Evolutionary conservation across 1,140 invertebrate species (phyloP).

Genomic region (Lerema accius): DNA sequence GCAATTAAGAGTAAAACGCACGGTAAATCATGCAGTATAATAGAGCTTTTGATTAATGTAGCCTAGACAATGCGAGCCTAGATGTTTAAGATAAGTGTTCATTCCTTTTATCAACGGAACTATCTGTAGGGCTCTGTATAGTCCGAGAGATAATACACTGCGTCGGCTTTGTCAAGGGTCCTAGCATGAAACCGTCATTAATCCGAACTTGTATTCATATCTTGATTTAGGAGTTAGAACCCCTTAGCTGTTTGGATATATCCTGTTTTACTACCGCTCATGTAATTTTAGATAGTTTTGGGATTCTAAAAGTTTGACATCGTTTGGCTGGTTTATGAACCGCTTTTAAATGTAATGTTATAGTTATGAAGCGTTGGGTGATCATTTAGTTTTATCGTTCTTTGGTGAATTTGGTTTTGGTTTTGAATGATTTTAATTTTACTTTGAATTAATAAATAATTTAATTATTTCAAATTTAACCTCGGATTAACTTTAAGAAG

Average conservation of each 20-base stretch:
- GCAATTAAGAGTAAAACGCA: neutral
- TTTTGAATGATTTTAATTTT: no score
- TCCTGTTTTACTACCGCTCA: conserved; percentile 21
- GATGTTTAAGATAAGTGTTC: conserved; percentile 39
- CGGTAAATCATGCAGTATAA: conserved; percentile 7
- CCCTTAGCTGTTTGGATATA: conserved; percentile 30
- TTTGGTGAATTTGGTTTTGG: no score
- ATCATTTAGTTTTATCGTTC: no score
- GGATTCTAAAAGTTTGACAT: conserved; percentile 3
- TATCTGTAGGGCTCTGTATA: conserved; percentile 30
- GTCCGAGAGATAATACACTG: conserved; percentile 35
- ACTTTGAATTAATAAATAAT: no score
- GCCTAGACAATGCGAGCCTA: conserved; percentile 26
- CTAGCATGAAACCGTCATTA: conserved; percentile 45
- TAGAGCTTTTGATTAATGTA: conserved; percentile 38
- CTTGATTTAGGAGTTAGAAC: conserved; percentile 43
- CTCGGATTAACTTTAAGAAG: no score
- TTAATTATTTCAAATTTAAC: no score
- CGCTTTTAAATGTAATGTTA: no score
- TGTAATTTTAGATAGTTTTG: conserved; percentile 24
- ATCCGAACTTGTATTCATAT: conserved; percentile 50
- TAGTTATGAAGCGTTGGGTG: no score
- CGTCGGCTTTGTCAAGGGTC: conserved; percentile 36
- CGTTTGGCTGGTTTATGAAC: conserved; percentile 2
- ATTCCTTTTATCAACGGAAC: conserved; percentile 34